Evolutionary conservation across 2,113 vertebrate genomes (phyloP), one percentile per base, ranked within the genome.

Genomic region (Pygathrix nemaeus): DNA sequence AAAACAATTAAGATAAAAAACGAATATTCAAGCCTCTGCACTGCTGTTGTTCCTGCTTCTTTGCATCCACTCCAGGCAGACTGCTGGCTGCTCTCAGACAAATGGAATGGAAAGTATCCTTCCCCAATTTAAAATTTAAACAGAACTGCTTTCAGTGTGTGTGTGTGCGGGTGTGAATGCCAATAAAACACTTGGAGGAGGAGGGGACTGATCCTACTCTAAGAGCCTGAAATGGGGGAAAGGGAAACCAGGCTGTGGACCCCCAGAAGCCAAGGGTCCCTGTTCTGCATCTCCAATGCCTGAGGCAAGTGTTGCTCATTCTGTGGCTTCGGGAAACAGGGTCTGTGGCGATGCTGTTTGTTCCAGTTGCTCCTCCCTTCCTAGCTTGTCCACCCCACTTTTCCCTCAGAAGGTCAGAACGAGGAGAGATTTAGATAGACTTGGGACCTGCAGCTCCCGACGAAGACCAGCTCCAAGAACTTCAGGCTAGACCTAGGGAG

Each of bases 41-140:
- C 45, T 68, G 59, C 90, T 64, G 66, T 43, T 38, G 20, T 21
- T 64, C 84, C 83, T 68, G 86, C 82, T 55, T 90, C 40, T 48
- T 4, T 73, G 38, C 25, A 40, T 88, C 90, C 59, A 55, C 50
- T 84, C 32, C 48, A 57, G 75, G 64, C 57, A 23, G 86, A 87
- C 75, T 73, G 72, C 78, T 79, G 92, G 59, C 90, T 91, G 43
- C 27, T 88, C 88, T 96, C 72, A 93, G 87, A 75, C 72, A 83
- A 83, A 72, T 72, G 92, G 84, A 96, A 90, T 94, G 88, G 88
- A 38, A 97, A 96, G 68, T 81, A 82, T 86, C 90, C 86, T 90
- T 92, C 94, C 52, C 40, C 64, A 76, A 94, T 64, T 97, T 92
- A 82, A 88, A 79, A 89, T 82, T 86, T 79, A 95, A 96, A 93